phyloP scores from a whole-genome alignment of 2,113 vertebrate genomes.

The Lichenostomus cassidix region DNA sequence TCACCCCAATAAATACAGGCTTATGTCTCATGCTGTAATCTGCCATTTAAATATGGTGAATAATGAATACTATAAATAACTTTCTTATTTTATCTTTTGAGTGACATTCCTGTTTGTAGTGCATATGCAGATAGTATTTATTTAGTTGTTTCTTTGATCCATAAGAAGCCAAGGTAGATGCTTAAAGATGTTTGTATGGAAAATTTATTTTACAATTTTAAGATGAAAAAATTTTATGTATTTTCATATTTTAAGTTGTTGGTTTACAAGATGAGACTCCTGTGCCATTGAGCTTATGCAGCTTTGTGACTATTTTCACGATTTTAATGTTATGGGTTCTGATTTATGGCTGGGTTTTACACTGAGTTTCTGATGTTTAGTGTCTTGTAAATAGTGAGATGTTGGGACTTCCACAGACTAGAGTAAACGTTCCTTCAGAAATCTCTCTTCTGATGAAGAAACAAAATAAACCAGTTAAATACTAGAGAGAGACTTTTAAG shows the following conservation, averaged over 20 bases:
- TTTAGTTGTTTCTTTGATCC: not conserved
- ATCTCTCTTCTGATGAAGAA: not conserved
- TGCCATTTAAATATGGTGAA: not conserved
- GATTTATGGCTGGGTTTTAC: not conserved
- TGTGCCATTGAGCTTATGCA: not conserved
- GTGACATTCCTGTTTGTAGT: not conserved
- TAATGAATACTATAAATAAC: not conserved
- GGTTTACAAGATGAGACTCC: not conserved
- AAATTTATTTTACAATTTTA: not conserved
- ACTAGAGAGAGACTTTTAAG: not conserved
- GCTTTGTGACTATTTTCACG: not conserved
- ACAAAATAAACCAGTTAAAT: not conserved
- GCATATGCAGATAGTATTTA: not conserved
- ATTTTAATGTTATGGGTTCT: not conserved
- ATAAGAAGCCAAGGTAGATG: not conserved
- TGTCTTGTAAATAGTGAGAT: not conserved
- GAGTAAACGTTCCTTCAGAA: not conserved
- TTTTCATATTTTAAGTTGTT: not conserved
- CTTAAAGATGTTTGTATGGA: not conserved
- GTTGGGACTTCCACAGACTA: not conserved
- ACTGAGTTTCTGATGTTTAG: not conserved
- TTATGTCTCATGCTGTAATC: not conserved
- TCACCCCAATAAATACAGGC: not conserved
- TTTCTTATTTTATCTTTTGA: not conserved
- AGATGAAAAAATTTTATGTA: not conserved